These are phyloP conservation scores for Drosophila mojavensis DNA, from an alignment of 1,140 invertebrate species.

Conservation along the genomic window DNA sequence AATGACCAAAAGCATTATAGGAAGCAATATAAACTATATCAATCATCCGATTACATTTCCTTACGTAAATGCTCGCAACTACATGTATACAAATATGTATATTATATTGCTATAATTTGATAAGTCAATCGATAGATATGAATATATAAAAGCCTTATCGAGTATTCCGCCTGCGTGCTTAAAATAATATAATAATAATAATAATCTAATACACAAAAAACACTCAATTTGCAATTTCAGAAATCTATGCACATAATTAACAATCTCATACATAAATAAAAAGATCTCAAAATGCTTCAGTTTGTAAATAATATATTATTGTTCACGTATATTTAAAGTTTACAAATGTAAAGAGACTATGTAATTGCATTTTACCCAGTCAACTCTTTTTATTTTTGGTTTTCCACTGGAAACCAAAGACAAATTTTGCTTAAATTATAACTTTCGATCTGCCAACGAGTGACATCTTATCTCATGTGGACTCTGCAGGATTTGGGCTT, in stretches of 20 bases:
- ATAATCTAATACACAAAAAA: too few species aligned
- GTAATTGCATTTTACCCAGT: constrained; percentile 78
- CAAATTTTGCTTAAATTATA: constrained; percentile 69
- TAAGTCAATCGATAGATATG: background rate
- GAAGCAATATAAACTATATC: background rate
- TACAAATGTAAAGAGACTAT: constrained; percentile 66
- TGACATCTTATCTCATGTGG: background rate
- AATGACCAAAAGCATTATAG: background rate
- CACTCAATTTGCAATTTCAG: too few species aligned
- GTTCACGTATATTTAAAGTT: constrained; percentile 73
- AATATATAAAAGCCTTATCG: background rate
- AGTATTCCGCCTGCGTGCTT: too few species aligned
- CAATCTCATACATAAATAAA: background rate
- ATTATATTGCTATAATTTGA: background rate
- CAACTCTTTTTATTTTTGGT: constrained; percentile 55
- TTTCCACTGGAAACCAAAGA: constrained; percentile 73
- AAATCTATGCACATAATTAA: too few species aligned
- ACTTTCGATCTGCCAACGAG: constrained; percentile 41
- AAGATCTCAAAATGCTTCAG: constrained; percentile 8
- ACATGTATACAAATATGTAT: background rate
- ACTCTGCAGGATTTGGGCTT: background rate
- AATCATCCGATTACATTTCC: background rate
- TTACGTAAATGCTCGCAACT: background rate
- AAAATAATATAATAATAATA: too few species aligned
- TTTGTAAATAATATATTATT: constrained; percentile 51